These are phyloP conservation scores for Idaea straminata DNA, from an alignment of 2,888 invertebrate species.

Conservation along the genomic window DNA sequence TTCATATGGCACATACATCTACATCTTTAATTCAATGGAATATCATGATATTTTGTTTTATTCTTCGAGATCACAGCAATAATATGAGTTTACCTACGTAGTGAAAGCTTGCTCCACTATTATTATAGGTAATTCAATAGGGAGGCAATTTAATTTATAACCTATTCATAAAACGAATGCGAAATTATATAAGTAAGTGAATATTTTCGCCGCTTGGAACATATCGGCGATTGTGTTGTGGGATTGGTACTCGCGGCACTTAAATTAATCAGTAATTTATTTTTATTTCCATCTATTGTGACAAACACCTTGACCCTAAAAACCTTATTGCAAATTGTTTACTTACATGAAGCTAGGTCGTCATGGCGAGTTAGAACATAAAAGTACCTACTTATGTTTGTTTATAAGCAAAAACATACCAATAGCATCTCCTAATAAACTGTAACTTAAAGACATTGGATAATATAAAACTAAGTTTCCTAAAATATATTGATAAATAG, in stretches of 20 bases:
- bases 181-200: slow-evolving; percentile 10
- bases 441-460: background rate
- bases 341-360: slow-evolving; percentile 22
- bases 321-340: slow-evolving; percentile 30
- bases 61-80: background rate
- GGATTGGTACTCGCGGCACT: background rate
- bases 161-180: slow-evolving; percentile 29
- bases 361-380: slow-evolving; percentile 31
- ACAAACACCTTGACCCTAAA: slow-evolving; percentile 29
- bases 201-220: slow-evolving; percentile 3
- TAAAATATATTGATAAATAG: background rate
- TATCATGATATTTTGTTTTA: background rate
- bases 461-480: background rate
- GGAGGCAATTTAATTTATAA: slow-evolving; percentile 24
- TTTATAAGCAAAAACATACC: background rate
- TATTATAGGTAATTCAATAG: slow-evolving; percentile 30
- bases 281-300: slow-evolving; percentile 8
- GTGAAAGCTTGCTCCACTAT: slow-evolving; percentile 15
- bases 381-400: no score
- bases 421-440: background rate
- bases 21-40: background rate
- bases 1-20: background rate
- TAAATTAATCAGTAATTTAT: background rate
- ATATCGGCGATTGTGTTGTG: background rate
- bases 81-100: slow-evolving; percentile 1